phyloP scores from a whole-genome alignment of 2,797 vertebrate genomes.

The Heteromormyrus szaboi region DNA sequence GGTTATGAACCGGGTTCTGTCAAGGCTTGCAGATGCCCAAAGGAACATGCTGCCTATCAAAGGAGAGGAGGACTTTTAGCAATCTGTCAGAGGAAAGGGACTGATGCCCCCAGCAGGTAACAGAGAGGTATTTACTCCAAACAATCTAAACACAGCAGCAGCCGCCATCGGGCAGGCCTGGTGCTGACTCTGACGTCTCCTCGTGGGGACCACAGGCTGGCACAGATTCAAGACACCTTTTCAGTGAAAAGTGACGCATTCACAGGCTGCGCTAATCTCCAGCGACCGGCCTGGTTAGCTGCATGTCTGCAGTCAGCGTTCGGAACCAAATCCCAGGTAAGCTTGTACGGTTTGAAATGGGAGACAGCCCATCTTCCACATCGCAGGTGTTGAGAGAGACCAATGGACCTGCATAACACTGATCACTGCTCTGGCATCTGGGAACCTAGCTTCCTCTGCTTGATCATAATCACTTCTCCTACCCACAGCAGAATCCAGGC shows the following conservation, averaged over 20 bases:
- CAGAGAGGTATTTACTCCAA: conserved; percentile 26
- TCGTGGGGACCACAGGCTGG: not conserved
- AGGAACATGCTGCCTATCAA: not conserved
- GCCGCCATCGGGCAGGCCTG: conserved; percentile 24
- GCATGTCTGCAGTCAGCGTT: not conserved
- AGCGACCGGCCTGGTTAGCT: not conserved
- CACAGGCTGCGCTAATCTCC: not conserved
- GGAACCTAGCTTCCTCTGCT: not conserved
- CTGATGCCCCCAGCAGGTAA: conserved; percentile 29
- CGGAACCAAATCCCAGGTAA: not conserved
- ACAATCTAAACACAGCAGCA: conserved; percentile 35
- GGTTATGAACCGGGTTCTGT: not conserved
- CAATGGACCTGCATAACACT: not conserved
- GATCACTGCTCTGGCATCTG: not conserved
- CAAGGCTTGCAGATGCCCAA: not conserved
- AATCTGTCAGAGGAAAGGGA: conserved; percentile 25
- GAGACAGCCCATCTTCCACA: not conserved
- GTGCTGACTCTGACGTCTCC: not conserved
- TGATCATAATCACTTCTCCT: not conserved
- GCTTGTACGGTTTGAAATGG: not conserved
- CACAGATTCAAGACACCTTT: not conserved
- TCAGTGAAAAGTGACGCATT: conserved; percentile 5
- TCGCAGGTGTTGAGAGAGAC: not conserved
- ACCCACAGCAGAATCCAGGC: not conserved
- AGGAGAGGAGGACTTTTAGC: conserved; percentile 11